These are phyloP conservation scores for Campopleginae sp. DNA, from an alignment of 2,888 invertebrate genomes.

Conservation along the genomic window DNA sequence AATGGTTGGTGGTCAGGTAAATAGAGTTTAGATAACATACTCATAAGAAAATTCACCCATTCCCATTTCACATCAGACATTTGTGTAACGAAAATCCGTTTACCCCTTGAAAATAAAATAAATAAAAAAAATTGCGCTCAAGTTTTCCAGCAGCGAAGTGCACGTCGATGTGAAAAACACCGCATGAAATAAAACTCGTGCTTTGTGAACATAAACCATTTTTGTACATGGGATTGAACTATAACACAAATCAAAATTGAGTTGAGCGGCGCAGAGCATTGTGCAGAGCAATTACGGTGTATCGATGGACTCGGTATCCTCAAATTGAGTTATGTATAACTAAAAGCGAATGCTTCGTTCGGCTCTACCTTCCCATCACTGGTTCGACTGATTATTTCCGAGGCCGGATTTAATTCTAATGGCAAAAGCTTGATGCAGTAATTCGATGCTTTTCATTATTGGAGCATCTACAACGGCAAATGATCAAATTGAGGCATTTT, in stretches of 20 bases:
- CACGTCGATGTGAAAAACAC: background rate
- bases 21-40: conserved; percentile 31
- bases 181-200: background rate
- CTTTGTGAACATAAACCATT: background rate
- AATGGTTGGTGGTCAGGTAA: conserved; percentile 90
- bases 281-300: background rate
- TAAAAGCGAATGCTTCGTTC: background rate
- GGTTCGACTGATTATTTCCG: background rate
- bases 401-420: background rate
- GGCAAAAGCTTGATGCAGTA: background rate
- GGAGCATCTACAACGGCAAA: background rate
- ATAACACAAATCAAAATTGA: background rate
- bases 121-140: background rate
- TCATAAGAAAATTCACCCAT: background rate
- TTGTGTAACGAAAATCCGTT: background rate
- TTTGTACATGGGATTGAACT: background rate
- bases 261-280: background rate
- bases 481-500: background rate
- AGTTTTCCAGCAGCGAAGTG: background rate
- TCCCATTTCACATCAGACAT: background rate
- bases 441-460: background rate
- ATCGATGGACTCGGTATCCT: background rate
- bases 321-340: background rate
- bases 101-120: background rate
- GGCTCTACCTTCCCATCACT: background rate